These are phyloP conservation scores for Hybos culiciformis DNA, from an alignment of 2,888 invertebrate species.

Conservation along the genomic window DNA sequence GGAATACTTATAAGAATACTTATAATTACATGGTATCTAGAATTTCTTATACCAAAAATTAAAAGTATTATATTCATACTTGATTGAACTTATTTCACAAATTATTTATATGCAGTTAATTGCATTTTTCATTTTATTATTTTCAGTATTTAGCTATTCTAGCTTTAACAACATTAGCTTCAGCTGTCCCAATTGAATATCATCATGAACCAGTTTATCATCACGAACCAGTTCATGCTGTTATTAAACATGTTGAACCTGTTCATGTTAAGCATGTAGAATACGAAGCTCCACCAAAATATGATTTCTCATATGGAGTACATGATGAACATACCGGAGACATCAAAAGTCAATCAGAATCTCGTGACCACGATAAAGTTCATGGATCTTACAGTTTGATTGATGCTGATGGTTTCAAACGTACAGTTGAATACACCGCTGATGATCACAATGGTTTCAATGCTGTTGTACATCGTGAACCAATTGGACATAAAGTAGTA, in stretches of 20 bases:
- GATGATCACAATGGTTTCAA: constrained; percentile 43
- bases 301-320: constrained; percentile 39
- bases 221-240: constrained; percentile 2
- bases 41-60: too few relatives aligned
- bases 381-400: constrained; percentile 41
- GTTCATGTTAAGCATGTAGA: constrained; percentile 17
- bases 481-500: constrained; percentile 29
- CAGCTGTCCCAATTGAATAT: constrained; percentile 23
- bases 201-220: constrained; percentile 15
- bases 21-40: too few relatives aligned
- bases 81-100: too few relatives aligned
- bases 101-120: too few relatives aligned
- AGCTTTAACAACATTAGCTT: constrained; percentile 19
- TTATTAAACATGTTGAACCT: constrained; percentile 1
- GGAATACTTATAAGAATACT: too few relatives aligned
- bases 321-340: constrained; percentile 42
- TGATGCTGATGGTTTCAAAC: constrained; percentile 40
- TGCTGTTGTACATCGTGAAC: constrained; percentile 41
- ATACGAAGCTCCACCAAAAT: constrained; percentile 36
- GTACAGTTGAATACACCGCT: constrained; percentile 42
- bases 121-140: too few relatives aligned
- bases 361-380: constrained; percentile 38
- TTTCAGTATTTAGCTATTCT: not conserved
- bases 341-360: constrained; percentile 39
- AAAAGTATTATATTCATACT: too few relatives aligned